Conservation (phyloP, 2,113 vertebrate species). For the Centrocercus urophasianus region DNA sequence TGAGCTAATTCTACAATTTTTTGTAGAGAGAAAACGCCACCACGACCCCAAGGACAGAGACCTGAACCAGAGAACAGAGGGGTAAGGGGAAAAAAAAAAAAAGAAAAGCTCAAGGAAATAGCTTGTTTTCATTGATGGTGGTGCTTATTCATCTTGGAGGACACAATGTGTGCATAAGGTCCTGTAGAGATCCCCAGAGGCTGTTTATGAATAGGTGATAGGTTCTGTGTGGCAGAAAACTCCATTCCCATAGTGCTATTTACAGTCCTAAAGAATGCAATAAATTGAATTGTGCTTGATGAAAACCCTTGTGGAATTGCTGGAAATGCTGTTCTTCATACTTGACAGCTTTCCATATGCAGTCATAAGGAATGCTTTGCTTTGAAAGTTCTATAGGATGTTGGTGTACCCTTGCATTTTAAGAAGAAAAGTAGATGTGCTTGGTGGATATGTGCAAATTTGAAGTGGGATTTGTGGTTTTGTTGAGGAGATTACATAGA, state of each 20-base stretch:
- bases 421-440: neutral
- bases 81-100: slow-evolving; percentile 70
- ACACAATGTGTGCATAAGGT: neutral
- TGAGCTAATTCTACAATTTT: slow-evolving; percentile 33
- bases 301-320: neutral
- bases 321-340: neutral
- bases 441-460: neutral
- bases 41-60: slow-evolving; percentile 96
- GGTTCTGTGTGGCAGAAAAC: neutral
- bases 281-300: neutral
- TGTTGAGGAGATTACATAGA: neutral
- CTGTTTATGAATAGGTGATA: neutral
- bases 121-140: neutral
- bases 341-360: neutral
- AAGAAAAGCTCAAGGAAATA: neutral
- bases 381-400: neutral
- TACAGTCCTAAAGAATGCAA: neutral
- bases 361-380: neutral
- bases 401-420: neutral
- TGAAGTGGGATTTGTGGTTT: neutral
- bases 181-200: neutral
- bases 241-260: neutral
- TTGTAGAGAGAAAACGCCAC: slow-evolving; percentile 95
- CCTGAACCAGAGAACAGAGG: slow-evolving; percentile 98
- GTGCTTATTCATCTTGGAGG: neutral